Percentiles rank a stretch among this genome's conserved stretches.
Conservation (phyloP, 1,140 invertebrate genomes). For the Zaprionus taronus region DNA sequence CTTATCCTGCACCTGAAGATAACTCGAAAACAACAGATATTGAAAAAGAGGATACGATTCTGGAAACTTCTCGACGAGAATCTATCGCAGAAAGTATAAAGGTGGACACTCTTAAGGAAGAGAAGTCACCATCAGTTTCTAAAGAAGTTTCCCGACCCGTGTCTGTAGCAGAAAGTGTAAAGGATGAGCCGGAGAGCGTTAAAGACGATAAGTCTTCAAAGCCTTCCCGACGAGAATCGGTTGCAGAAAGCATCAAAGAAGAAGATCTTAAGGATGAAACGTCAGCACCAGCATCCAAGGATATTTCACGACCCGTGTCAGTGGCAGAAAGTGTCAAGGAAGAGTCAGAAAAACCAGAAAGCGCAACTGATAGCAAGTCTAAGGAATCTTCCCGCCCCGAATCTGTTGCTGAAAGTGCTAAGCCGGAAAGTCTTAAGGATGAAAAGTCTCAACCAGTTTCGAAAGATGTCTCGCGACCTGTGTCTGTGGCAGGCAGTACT, state of each 20-base stretch:
- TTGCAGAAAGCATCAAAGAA: conserved; percentile 33
- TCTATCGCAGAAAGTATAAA: conserved; percentile 37
- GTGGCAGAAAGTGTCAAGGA: conserved; percentile 22
- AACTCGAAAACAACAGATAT: no score
- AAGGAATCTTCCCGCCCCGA: conserved; percentile 20
- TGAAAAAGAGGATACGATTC: no score
- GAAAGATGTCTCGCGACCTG: conserved; percentile 13
- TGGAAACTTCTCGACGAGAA: no score
- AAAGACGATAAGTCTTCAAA: conserved; percentile 43
- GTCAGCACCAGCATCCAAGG: conserved; percentile 22
- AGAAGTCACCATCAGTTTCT: conserved; percentile 3
- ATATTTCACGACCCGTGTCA: conserved; percentile 45
- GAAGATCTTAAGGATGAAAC: conserved; percentile 14
- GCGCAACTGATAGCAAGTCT: not conserved
- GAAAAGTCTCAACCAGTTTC: conserved; percentile 7
- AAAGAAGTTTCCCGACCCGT: conserved; percentile 26
- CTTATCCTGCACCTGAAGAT: no score
- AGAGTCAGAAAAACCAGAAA: conserved; percentile 13
- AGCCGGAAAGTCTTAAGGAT: conserved; percentile 26
- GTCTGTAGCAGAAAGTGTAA: conserved; percentile 28
- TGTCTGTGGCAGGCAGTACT: conserved; percentile 25
- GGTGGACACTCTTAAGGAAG: conserved; percentile 29
- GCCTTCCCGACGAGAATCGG: conserved; percentile 50
- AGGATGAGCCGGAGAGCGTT: not conserved
- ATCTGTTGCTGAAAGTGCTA: conserved; percentile 27